These are phyloP conservation scores for Gadus chalcogrammus DNA, from an alignment of 2,113 vertebrate genomes.

Conservation along the genomic window DNA sequence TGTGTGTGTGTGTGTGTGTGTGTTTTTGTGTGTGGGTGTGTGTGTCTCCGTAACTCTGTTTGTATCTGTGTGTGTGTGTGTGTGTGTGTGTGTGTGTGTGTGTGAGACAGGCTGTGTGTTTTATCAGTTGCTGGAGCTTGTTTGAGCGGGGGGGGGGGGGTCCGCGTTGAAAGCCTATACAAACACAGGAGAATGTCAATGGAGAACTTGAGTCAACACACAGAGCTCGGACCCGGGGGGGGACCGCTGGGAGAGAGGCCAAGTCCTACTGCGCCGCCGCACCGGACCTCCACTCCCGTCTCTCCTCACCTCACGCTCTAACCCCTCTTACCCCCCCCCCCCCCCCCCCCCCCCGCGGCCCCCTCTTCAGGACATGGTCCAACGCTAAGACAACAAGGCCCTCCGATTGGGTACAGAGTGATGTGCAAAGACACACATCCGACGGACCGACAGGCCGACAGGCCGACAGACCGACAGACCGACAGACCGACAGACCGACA, in stretches of 20 bases:
- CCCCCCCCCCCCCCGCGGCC: conserved; percentile 22
- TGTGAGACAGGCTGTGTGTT: conserved; percentile 64
- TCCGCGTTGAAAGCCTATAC: conserved; percentile 64
- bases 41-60: too few species aligned
- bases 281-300: not conserved
- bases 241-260: conserved; percentile 52
- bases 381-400: not conserved
- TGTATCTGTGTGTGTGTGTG: not conserved
- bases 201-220: conserved; percentile 69
- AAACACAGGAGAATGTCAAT: conserved; percentile 71
- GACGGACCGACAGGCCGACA: too few species aligned
- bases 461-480: too few species aligned
- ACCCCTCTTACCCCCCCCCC: conserved; percentile 24
- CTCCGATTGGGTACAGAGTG: conserved; percentile 11
- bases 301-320: conserved; percentile 15
- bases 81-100: conserved; percentile 13
- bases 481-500: too few species aligned
- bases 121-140: conserved; percentile 69
- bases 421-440: conserved; percentile 17
- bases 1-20: conserved; percentile 13
- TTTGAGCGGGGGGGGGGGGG: conserved; percentile 63
- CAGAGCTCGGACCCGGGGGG: conserved; percentile 36
- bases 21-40: not conserved
- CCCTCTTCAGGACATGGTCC: conserved; percentile 4
- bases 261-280: not conserved